Conservation (phyloP, 1,140 invertebrate species). For the Leptopilina boulardi region DNA sequence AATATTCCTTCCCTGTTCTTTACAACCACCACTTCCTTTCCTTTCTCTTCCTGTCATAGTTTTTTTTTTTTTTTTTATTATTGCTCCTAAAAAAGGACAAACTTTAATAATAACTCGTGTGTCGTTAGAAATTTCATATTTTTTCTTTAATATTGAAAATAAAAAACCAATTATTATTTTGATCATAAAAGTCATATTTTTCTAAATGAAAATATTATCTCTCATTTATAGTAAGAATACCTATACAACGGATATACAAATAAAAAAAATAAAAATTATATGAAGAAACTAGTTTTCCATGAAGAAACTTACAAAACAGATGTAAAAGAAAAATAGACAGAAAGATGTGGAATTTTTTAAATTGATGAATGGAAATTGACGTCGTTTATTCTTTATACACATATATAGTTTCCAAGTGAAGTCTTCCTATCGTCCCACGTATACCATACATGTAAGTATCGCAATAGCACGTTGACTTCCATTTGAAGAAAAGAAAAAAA, state of each 20-base stretch:
- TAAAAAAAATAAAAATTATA: neutral
- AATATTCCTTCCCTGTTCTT: conserved; percentile 7
- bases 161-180: too few species aligned
- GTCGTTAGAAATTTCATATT: too few species aligned
- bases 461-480: neutral
- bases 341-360: neutral
- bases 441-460: neutral
- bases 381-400: conserved; percentile 2
- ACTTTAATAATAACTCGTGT: conserved; percentile 7
- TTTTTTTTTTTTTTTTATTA: neutral
- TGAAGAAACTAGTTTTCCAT: too few species aligned
- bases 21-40: conserved; percentile 4
- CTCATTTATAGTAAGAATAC: too few species aligned
- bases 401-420: neutral
- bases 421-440: conserved; percentile 11
- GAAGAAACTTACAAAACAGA: too few species aligned
- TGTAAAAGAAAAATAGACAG: neutral
- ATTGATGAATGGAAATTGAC: conserved; percentile 5
- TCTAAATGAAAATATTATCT: too few species aligned
- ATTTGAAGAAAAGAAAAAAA: neutral
- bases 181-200: too few species aligned
- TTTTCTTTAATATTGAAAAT: too few species aligned
- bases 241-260: too few species aligned
- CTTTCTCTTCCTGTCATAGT: conserved; percentile 28
- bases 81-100: neutral